Base-by-base conservation (phyloP, 2,113 vertebrate genomes). In the Apistogramma diplotaenia region DNA sequence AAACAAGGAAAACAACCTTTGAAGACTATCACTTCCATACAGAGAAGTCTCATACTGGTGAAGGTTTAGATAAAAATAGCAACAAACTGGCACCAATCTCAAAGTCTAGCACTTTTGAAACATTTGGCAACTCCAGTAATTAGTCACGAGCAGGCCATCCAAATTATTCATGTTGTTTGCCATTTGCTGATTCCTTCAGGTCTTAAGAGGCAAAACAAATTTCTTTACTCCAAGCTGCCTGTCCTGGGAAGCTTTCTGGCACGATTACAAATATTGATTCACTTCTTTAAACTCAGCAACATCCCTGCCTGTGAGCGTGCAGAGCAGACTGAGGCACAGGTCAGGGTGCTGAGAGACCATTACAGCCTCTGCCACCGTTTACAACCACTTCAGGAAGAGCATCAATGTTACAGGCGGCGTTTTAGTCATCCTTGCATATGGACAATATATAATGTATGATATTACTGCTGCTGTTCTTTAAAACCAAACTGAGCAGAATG, bases 371-470 rank as follows among this genome's bases (percentile, higher is more conserved):
- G 79, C 31, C 72, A 81, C 61, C 65, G 43, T 76, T 84, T 74
- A 78, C 59, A 67, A 23, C 70, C 16, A 74, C 74, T 49, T 40
- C 31, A 81, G 54, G 37, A 80, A 46, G 31, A 78, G 60, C 37
- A 89, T 54, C 53, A 76, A 25, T 3, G 19, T 23, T 46, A 21
- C 55, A 72, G 73, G 21, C 19, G 43, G 59, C 1, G 19, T 19
- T 81, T 71, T 25, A 65, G 53, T n/a, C 3, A 31, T 46, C 19
- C 70, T 65, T 82, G 11, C 78, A 79, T 70, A 62, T 57, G 54
- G 31, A 74, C 9, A 16, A 84, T 79, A 40, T 87, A 83, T 89
- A 86, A 89, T 83, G 56, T 43, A 90, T 83, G 85, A 84, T 40
- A 23, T 61, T 79, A 76, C 70, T 57, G 71, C 65, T 81, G 73